phyloP scores from a whole-genome alignment of 1,140 invertebrate species.

The Drosophila busckii region DNA sequence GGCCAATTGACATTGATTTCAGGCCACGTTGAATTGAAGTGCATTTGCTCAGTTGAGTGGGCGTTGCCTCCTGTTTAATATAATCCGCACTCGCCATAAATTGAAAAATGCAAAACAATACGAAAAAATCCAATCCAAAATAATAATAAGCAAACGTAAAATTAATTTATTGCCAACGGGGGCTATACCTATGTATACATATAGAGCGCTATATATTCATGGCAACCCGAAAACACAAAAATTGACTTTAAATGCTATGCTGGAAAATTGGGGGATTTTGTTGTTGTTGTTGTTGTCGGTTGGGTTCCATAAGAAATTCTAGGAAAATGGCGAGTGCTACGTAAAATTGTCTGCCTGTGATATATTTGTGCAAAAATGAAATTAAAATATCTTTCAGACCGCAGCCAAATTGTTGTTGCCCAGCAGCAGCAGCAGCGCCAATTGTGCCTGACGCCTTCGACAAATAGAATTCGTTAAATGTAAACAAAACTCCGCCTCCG shows the following conservation, averaged over 20 bases:
- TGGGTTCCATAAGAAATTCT: slow-evolving; percentile 46
- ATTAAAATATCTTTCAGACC: slow-evolving; percentile 76
- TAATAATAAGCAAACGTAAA: slow-evolving; percentile 75
- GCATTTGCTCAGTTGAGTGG: slow-evolving; percentile 27
- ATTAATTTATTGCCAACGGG: slow-evolving; percentile 75
- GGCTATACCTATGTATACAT: not conserved
- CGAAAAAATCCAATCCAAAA: slow-evolving; percentile 50
- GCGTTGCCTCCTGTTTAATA: slow-evolving; percentile 73
- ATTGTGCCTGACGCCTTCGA: slow-evolving; percentile 67
- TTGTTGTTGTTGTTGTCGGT: slow-evolving; percentile 2
- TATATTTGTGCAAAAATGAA: slow-evolving; percentile 43
- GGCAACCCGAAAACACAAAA: slow-evolving; percentile 33
- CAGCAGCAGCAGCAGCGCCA: slow-evolving; percentile 25
- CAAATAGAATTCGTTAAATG: slow-evolving; percentile 78
- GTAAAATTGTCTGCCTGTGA: slow-evolving; percentile 28
- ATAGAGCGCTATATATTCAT: not conserved
- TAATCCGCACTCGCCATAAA: slow-evolving; percentile 65
- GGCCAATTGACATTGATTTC: not conserved
- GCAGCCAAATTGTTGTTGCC: slow-evolving; percentile 30
- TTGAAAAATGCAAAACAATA: slow-evolving; percentile 31
- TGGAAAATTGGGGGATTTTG: slow-evolving; percentile 21
- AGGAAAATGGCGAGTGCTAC: slow-evolving; percentile 59
- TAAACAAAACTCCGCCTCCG: slow-evolving; percentile 79
- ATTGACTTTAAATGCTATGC: slow-evolving; percentile 37
- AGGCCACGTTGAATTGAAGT: not conserved